Percentiles rank a stretch among this genome's conserved stretches.
Conservation (phyloP, 2,888 invertebrate genomes). For the Phorcus lineatus region DNA sequence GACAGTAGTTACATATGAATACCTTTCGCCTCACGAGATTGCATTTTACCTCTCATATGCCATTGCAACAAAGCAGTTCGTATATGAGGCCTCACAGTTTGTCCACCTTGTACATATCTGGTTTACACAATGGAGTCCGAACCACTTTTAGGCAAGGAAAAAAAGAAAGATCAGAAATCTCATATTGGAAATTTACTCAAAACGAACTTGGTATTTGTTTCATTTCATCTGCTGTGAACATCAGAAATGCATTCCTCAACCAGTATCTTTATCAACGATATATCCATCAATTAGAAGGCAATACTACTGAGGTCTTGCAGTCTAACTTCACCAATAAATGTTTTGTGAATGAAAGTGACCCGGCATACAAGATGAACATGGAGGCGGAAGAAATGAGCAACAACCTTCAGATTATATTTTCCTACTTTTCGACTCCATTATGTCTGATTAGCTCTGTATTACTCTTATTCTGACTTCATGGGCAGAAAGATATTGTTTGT, state of each 20-base stretch:
- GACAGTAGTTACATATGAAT: too few relatives aligned
- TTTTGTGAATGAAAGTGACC: conserved; percentile 32
- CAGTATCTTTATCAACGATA: background rate
- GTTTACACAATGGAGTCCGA: background rate
- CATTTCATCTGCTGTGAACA: background rate
- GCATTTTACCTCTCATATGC: too few relatives aligned
- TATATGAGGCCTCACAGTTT: too few relatives aligned
- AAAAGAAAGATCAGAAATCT: background rate
- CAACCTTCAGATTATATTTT: conserved; percentile 22
- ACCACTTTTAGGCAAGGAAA: background rate
- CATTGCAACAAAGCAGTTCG: too few relatives aligned
- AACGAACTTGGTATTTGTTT: background rate
- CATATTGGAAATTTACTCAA: background rate
- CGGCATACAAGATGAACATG: conserved; percentile 35
- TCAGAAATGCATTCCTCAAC: background rate
- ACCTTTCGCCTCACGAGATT: too few relatives aligned
- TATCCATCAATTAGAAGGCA: background rate
- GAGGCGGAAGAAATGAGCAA: background rate
- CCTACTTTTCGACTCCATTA: background rate
- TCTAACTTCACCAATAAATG: background rate
- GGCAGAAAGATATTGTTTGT: conserved; percentile 40
- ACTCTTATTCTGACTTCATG: conserved; percentile 40
- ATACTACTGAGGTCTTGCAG: background rate
- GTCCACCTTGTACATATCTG: too few relatives aligned
- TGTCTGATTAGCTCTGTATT: conserved; percentile 19